A percentile compares a stretch with the other conserved stretches of the same genome.
Evolutionary conservation across 2,797 vertebrate genomes (phyloP).

Genomic region (Mycteria americana): DNA sequence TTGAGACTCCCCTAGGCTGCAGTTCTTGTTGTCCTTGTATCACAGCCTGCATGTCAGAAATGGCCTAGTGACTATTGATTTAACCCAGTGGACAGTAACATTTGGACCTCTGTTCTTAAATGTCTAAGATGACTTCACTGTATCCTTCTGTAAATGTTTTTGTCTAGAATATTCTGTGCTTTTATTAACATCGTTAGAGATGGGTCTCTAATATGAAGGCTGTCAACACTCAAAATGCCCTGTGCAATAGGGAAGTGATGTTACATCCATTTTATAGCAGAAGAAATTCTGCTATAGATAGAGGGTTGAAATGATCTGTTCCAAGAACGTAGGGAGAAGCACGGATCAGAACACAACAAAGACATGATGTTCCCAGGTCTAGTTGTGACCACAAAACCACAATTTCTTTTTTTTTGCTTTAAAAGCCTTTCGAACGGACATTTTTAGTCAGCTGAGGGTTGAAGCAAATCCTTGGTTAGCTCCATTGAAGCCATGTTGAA

Average conservation of each 20-base stretch:
- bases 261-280: background rate
- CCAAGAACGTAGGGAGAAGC: background rate
- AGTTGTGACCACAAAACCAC: conserved; percentile 12
- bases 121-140: background rate
- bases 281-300: background rate
- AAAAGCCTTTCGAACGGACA: background rate
- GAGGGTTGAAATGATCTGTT: background rate
- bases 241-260: background rate
- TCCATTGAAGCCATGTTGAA: background rate
- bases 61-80: background rate
- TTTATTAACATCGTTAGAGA: background rate
- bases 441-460: background rate
- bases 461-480: background rate
- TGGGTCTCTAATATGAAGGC: background rate
- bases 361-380: background rate
- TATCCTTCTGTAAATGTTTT: background rate
- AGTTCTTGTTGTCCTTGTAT: background rate
- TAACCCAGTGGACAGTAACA: background rate
- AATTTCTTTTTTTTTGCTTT: background rate
- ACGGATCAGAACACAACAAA: background rate
- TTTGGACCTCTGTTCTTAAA: background rate
- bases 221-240: background rate
- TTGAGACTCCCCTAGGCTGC: background rate
- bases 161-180: background rate
- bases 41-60: background rate